Base-by-base conservation (phyloP, 2,888 invertebrate species). In the Callinectes sapidus region DNA sequence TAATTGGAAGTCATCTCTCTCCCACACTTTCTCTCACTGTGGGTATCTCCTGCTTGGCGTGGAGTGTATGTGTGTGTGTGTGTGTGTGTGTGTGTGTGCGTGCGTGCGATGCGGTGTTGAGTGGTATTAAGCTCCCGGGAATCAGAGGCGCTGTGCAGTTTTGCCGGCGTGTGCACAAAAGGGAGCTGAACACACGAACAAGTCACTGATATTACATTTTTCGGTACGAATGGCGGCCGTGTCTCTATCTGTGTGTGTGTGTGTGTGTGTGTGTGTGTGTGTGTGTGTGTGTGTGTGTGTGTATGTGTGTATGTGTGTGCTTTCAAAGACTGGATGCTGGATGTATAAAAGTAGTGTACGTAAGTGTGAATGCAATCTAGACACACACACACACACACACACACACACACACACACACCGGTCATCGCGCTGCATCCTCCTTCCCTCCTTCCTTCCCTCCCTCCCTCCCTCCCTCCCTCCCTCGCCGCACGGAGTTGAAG, bases 351-450 rank as follows among this genome's bases (percentile, higher is more conserved):
- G 1, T 1, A 61, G 2, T 14, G 54, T 54, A 28, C 28, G n/a
- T 6, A 28, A 48, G n/a, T 71, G 71, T 87, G 87, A 48, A 23
- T 87, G n/a, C 28, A 39, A 87, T 14, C 6, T 48, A n/a, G n/a
- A 48, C 48, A 39, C 87, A 87, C 54, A 87, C 87, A 87, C 86
- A 87, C 42, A 87, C 42, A 87, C 86, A 87, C 87, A 87, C 86
- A 87, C 42, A 87, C 42, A 87, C 86, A 87, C 86, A 61, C 61
- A 61, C 61, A 61, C 61, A 61, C 61, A 87, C 87, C 48, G 48
- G 48, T 48, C 48, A 54, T 48, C 87, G 48, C 87, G 28, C 87
- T 23, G 23, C 48, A 42, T 48, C 48, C 54, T 48, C n/a, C 48
- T 54, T 48, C 48, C 18, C 42, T 32, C 48, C 87, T 54, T 87